Evolutionary conservation across 2,888 invertebrate species (phyloP), one percentile per base, ranked within the genome.

Genomic region (Fragum whitleyi): DNA sequence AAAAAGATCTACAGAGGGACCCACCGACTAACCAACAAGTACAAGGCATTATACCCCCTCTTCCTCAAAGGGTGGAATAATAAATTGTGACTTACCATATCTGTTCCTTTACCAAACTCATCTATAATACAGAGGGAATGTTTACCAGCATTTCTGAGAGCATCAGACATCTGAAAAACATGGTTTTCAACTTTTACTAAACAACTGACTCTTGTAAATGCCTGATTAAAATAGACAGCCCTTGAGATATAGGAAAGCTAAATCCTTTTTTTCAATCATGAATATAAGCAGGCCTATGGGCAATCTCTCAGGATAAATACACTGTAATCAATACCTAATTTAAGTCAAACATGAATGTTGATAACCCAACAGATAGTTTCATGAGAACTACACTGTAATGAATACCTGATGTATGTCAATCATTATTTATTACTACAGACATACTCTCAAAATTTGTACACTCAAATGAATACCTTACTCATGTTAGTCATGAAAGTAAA

Each of bases 81-180:
- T n/a, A n/a, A n/a, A n/a, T n/a, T n/a, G n/a, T n/a, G 5, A n/a
- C 91, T 83, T 88, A 94, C 94, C 74, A 92, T 92, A 87, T 94
- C 93, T 0, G 98, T 98, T 79, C 97, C 97, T 93, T 96, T 96
- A 3, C 98, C 98, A 94, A 98, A 97, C 94, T 98, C 98, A 94
- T 98, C 98, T 51, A 98, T 95, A 39, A 98, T 94, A 0, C 98
- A 95, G 2, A 98, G 94, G 0, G 97, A 97, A 81, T 95, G 94
- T 0, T 95, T 92, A 0, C 95, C 95, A 0, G 96, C 96, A 86
- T 96, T 95, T 86, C 95, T 95, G 1, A 97, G 93, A 2, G 97
- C 96, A 23, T 96, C 94, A 1, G 97, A 95, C 95, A 97, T 96
- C 97, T 97, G 90, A 57, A 92, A 88, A 36, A 36, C 68, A 26